phyloP scores from a whole-genome alignment of 2,113 vertebrate species.

The Accipiter virgatus region DNA sequence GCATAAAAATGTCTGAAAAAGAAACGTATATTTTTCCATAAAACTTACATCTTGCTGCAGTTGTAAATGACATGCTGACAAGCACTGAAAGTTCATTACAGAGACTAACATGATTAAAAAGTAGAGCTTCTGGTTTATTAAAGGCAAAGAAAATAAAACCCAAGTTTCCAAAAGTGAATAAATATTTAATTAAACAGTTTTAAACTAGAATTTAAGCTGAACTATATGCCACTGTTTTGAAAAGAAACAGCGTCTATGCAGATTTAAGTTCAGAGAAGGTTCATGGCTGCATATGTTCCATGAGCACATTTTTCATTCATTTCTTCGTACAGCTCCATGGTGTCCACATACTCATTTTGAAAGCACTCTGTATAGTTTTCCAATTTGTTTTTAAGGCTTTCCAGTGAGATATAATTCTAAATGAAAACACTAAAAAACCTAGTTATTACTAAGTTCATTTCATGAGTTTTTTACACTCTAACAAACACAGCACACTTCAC shows the following conservation, averaged over 20 bases:
- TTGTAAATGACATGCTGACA: not conserved
- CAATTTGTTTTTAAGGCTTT: not conserved
- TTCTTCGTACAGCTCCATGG: not conserved
- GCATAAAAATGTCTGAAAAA: not conserved
- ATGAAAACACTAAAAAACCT: not conserved
- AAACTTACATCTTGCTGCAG: not conserved
- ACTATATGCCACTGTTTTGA: not conserved
- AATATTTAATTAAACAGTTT: not conserved
- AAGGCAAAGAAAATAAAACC: not conserved
- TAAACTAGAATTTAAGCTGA: not conserved
- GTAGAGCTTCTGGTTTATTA: not conserved
- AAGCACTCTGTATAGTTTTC: not conserved
- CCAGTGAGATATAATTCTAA: not conserved
- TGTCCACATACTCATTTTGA: not conserved
- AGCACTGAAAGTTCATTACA: not conserved
- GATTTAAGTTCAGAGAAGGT: not conserved
- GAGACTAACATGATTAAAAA: not conserved
- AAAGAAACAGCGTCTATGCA: not conserved
- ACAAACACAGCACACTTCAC: not conserved
- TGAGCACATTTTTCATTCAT: not conserved
- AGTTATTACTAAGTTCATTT: not conserved
- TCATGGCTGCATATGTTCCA: not conserved
- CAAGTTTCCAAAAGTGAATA: not conserved
- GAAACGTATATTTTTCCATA: accelerated
- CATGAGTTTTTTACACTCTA: not conserved